A percentile compares a stretch with the other conserved stretches of the same genome.
These are phyloP conservation scores for Seriola aureovittata DNA, from an alignment of 2,113 vertebrate genomes.

Conservation along the genomic window DNA sequence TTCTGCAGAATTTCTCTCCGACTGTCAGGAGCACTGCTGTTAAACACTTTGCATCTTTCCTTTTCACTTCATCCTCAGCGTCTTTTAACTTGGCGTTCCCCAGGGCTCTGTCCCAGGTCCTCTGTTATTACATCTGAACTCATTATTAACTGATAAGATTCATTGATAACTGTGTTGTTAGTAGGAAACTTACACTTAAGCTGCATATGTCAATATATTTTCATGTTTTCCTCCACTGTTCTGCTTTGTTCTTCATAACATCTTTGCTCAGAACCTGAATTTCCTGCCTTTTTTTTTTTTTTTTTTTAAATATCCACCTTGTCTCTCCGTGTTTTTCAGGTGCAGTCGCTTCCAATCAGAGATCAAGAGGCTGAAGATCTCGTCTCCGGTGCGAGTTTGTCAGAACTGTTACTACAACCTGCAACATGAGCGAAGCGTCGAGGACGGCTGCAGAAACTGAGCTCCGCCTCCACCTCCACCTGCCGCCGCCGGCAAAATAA, in stretches of 20 bases:
- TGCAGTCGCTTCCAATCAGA: conserved; percentile 99
- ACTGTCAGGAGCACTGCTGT: not conserved
- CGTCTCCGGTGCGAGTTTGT: conserved; percentile 96
- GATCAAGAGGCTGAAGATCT: conserved; percentile 98
- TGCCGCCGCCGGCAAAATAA: not conserved
- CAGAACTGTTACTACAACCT: conserved; percentile 99
- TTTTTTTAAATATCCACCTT: not conserved
- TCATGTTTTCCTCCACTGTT: not conserved
- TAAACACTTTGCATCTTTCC: not conserved
- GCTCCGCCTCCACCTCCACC: not conserved
- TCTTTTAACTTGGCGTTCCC: not conserved
- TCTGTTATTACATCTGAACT: not conserved
- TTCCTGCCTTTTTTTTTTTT: too few species aligned
- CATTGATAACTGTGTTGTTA: too few species aligned
- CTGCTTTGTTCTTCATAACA: too few species aligned
- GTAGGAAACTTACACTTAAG: not conserved
- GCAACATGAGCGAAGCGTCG: conserved; percentile 91
- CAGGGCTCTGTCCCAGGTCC: not conserved
- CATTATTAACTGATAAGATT: not conserved
- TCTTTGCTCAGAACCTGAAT: not conserved
- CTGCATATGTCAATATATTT: too few species aligned
- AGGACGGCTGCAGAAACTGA: conserved; percentile 91
- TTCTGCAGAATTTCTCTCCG: not conserved
- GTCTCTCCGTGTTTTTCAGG: conserved; percentile 71
- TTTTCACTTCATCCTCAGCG: not conserved